phyloP scores from a whole-genome alignment of 2,797 vertebrate genomes.

The Macrochelys suwanniensis region DNA sequence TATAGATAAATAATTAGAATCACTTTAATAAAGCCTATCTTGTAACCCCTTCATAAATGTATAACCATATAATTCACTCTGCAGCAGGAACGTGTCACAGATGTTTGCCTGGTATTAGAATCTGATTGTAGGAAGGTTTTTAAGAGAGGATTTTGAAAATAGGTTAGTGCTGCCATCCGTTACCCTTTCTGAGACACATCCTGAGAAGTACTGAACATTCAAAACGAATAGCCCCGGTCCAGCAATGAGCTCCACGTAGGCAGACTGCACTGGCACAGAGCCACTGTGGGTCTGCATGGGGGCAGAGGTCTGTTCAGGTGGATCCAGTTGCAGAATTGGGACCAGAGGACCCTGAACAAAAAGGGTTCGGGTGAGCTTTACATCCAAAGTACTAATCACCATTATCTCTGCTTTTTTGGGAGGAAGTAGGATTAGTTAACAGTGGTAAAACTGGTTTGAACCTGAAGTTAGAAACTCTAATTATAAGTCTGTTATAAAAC shows the following conservation, averaged over 20 bases:
- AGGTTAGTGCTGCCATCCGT: fast-evolving
- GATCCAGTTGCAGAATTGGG: neutral
- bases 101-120: slow-evolving; percentile 54
- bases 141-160: neutral
- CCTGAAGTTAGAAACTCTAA: neutral
- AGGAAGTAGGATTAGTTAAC: neutral
- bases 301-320: neutral
- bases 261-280: neutral
- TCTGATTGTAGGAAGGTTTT: neutral
- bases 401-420: neutral
- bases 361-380: fast-evolving
- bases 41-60: slow-evolving; percentile 42
- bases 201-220: neutral
- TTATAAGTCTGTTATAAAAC: neutral
- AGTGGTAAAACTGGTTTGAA: neutral
- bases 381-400: neutral
- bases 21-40: slow-evolving; percentile 69
- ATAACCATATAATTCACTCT: slow-evolving; percentile 28
- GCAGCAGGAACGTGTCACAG: slow-evolving; percentile 56
- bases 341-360: neutral
- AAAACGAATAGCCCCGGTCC: neutral
- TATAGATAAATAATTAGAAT: slow-evolving; percentile 75
- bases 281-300: neutral
- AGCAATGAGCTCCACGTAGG: neutral
- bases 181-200: neutral